Percentiles rank a stretch among this genome's conserved stretches.
Evolutionary conservation across 2,113 vertebrate genomes (phyloP).

Genomic region (Salvelinus fontinalis): DNA sequence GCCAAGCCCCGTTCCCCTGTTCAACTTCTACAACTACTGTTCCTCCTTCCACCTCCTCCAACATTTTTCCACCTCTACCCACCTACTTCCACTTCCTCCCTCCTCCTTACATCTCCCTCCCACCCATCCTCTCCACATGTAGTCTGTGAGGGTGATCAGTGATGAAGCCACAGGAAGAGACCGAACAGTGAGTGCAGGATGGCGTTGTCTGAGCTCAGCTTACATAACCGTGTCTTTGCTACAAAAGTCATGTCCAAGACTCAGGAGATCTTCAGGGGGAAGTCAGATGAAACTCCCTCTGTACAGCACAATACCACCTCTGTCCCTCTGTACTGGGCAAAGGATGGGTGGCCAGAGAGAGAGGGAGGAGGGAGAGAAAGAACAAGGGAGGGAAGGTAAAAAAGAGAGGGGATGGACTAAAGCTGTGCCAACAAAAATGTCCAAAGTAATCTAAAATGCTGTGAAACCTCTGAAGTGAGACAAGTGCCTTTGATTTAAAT

Average conservation of each 20-base stretch:
- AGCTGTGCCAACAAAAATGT: neutral
- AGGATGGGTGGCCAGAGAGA: conserved; percentile 4
- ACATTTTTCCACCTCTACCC: neutral
- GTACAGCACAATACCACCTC: conserved; percentile 14
- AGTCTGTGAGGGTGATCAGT: too few relatives aligned
- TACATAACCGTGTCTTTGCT: neutral
- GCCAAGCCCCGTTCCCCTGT: too few relatives aligned
- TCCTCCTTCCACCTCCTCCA: neutral
- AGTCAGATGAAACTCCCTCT: neutral
- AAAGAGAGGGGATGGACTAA: too few relatives aligned
- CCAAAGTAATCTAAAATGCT: neutral
- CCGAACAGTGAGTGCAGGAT: too few relatives aligned
- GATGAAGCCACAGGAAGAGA: too few relatives aligned
- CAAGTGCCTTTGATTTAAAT: too few relatives aligned
- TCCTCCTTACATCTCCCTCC: too few relatives aligned
- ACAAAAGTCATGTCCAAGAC: neutral
- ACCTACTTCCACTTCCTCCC: too few relatives aligned
- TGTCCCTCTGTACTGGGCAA: conserved; percentile 12
- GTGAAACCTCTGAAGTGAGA: neutral
- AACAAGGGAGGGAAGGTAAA: too few relatives aligned
- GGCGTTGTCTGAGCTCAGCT: too few relatives aligned
- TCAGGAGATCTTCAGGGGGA: too few relatives aligned
- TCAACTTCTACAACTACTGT: neutral
- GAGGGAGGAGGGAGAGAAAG: neutral
- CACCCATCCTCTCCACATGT: neutral